These are phyloP conservation scores for Camponotus vicinus DNA, from an alignment of 1,140 invertebrate species.

Conservation along the genomic window DNA sequence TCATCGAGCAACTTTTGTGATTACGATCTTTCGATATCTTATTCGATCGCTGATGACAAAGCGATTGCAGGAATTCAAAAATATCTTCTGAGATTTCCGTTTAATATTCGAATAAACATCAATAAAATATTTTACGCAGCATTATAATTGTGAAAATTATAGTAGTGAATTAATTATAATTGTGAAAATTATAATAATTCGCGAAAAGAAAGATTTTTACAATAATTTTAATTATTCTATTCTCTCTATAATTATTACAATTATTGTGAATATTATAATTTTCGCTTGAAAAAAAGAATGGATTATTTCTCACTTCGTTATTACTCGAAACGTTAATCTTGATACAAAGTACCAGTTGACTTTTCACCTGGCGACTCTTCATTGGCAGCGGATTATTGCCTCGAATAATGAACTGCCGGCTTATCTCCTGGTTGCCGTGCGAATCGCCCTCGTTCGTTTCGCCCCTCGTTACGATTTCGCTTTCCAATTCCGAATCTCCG, in stretches of 20 bases:
- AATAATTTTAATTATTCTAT: constrained; percentile 6
- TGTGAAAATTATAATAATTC: neutral
- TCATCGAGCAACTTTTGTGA: constrained; percentile 34
- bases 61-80: neutral
- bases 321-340: constrained; percentile 24
- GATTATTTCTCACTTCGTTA: neutral
- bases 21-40: constrained; percentile 17
- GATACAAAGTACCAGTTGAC: neutral
- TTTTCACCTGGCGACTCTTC: neutral
- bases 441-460: constrained; percentile 17
- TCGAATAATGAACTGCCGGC: constrained; percentile 32
- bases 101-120: neutral
- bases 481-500: neutral
- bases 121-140: neutral
- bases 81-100: constrained; percentile 20
- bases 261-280: constrained; percentile 25
- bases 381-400: constrained; percentile 24
- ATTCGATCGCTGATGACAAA: constrained; percentile 23
- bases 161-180: neutral
- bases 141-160: neutral
- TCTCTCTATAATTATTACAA: constrained; percentile 5
- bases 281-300: neutral
- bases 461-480: constrained; percentile 1
- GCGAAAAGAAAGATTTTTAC: neutral
- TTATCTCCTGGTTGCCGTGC: constrained; percentile 16